phyloP scores from a whole-genome alignment of 2,888 invertebrate genomes.

The Plebejus melissa region DNA sequence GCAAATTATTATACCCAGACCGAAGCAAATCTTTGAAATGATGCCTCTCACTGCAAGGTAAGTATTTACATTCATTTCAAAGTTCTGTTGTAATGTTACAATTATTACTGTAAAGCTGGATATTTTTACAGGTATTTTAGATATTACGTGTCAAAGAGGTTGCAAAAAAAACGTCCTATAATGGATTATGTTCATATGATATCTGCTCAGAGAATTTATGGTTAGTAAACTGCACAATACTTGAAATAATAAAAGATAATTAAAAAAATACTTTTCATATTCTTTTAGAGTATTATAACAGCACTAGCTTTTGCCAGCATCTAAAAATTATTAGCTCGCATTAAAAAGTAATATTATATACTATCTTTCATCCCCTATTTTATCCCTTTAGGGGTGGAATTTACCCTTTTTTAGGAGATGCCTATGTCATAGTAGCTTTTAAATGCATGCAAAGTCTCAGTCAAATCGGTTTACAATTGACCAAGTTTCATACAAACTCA shows the following conservation, averaged over 20 bases:
- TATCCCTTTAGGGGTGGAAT: no score
- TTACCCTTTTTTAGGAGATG: no score
- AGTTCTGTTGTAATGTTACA: background rate
- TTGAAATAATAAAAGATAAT: background rate
- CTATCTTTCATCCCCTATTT: no score
- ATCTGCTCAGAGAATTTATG: slow-evolving; percentile 90
- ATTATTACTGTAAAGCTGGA: slow-evolving; percentile 14
- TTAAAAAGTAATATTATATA: no score
- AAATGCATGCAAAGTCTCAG: no score
- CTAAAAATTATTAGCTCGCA: no score
- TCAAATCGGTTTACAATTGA: no score
- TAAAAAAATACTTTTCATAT: no score
- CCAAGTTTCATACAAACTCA: no score
- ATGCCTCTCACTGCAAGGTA: slow-evolving; percentile 86
- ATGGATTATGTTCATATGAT: slow-evolving; percentile 89
- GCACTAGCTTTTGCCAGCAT: no score
- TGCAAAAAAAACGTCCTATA: slow-evolving; percentile 83
- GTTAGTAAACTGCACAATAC: slow-evolving; percentile 62
- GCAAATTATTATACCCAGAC: slow-evolving; percentile 81
- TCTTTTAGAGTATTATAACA: no score
- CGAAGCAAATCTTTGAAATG: slow-evolving; percentile 84
- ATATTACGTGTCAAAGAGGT: slow-evolving; percentile 82
- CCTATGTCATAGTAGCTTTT: no score
- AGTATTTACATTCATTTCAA: slow-evolving; percentile 15
- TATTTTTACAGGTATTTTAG: slow-evolving; percentile 82